Conservation (phyloP, 1,140 invertebrate genomes). For the Eubasilissa regina region DNA sequence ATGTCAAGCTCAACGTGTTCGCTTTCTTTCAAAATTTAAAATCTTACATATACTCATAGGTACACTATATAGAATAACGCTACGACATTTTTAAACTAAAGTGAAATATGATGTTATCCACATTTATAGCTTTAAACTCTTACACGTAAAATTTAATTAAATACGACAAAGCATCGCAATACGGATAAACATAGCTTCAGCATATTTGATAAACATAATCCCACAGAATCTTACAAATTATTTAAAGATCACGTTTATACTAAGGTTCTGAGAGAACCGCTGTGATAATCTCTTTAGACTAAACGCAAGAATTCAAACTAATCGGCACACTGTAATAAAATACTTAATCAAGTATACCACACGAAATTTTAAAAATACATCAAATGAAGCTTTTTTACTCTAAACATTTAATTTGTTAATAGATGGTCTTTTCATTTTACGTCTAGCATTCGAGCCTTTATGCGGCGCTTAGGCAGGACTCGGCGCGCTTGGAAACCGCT, state of each 20-base stretch:
- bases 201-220: constrained; percentile 22
- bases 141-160: too few relatives aligned
- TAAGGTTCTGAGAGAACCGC: constrained; percentile 26
- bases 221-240: constrained; percentile 22
- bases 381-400: background rate
- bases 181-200: too few relatives aligned
- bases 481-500: constrained; percentile 32
- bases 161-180: too few relatives aligned
- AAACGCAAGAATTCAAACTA: background rate
- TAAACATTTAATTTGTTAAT: background rate
- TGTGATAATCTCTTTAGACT: background rate
- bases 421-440: background rate
- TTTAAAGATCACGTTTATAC: background rate
- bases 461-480: constrained; percentile 38
- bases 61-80: too few relatives aligned
- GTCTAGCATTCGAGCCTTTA: constrained; percentile 21
- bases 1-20: too few relatives aligned
- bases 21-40: too few relatives aligned
- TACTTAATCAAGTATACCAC: background rate
- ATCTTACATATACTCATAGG: too few relatives aligned
- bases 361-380: background rate
- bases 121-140: too few relatives aligned
- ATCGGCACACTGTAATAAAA: background rate
- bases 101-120: too few relatives aligned
- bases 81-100: too few relatives aligned